These are phyloP conservation scores for Zosterops pallidus DNA, from an alignment of 2,113 vertebrate species.

Conservation along the genomic window DNA sequence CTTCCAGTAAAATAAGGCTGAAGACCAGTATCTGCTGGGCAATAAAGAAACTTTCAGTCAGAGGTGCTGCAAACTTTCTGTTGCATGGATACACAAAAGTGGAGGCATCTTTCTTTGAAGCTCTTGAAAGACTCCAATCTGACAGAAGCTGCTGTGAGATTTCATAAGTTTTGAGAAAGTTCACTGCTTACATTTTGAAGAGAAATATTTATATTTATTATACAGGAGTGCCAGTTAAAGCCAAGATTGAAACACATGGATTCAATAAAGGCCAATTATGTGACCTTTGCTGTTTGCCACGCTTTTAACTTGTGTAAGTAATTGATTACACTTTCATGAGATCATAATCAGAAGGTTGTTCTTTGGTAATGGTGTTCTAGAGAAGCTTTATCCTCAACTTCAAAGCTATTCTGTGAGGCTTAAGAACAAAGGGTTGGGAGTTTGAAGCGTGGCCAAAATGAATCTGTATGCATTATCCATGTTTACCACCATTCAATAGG, in stretches of 20 bases:
- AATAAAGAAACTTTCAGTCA: background rate
- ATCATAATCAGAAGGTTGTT: slow-evolving; percentile 85
- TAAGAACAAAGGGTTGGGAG: slow-evolving; percentile 81
- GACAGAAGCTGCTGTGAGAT: slow-evolving; percentile 63
- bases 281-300: slow-evolving; percentile 75
- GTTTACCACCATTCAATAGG: slow-evolving; percentile 75
- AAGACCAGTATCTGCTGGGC: background rate
- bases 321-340: slow-evolving; percentile 83
- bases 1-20: background rate
- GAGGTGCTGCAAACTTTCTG: background rate
- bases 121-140: background rate
- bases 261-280: slow-evolving; percentile 77
- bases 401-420: slow-evolving; percentile 81
- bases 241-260: slow-evolving; percentile 68
- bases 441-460: slow-evolving; percentile 77
- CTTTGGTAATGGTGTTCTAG: slow-evolving; percentile 81
- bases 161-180: slow-evolving; percentile 61
- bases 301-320: slow-evolving; percentile 78
- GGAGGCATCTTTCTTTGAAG: background rate
- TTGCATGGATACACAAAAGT: background rate
- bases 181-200: slow-evolving; percentile 30
- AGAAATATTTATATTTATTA: slow-evolving; percentile 57
- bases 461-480: slow-evolving; percentile 77
- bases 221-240: slow-evolving; percentile 42
- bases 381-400: slow-evolving; percentile 81